Evolutionary conservation across 53 echinoderm and acorn worm genomes (phyloP), one percentile per base, ranked within the genome.

Genomic region (Henricia sp.): DNA sequence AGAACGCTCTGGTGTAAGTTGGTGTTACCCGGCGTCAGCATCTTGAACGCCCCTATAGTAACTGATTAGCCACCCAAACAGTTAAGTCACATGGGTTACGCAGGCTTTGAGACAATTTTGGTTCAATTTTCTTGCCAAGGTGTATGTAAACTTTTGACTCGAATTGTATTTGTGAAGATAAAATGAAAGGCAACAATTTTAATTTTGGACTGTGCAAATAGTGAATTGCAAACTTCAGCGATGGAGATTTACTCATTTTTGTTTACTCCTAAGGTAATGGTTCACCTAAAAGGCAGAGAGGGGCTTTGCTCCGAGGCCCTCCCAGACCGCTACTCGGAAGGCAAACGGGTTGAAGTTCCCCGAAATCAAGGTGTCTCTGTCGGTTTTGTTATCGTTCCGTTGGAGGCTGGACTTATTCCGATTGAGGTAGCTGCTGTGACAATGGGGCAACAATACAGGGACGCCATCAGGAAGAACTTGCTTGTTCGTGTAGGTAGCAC

Each of bases 311-410:
- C 94, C 4, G 92, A 92, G 42, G 92, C 92, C 12, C 64, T 40
- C 52, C 75, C 75, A 16, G 68, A 43, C 4, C 23, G 27, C 20
- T 41, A 48, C 35, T 90, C 92, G 2, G 71, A 88, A 32, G 56
- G 55, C 4, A 86, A 76, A 77, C 14, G 21, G 3, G 50, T 94
- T n/a, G 8, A 5, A 3, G 89, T 99, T 3, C 0, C 14, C 2
- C 60, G 86, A 2, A 86, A 76, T n/a, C 77, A 85, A 66, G 85
- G 94, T 3, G 64, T 33, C 37, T 89, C 90, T 21, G 83, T 99
- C 70, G 89, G 86, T 36, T 95, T 86, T 74, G 92, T 90, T 26
- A 78, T 99, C n/a, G 77, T 92, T 59, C 94, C 92, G 10, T 55
- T 99, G 1, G 92, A 89, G 72, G 72, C 89, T n/a, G 90, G 91